Evolutionary conservation across 2,797 vertebrate species (phyloP).

Genomic region (Acipenser transmontanus): DNA sequence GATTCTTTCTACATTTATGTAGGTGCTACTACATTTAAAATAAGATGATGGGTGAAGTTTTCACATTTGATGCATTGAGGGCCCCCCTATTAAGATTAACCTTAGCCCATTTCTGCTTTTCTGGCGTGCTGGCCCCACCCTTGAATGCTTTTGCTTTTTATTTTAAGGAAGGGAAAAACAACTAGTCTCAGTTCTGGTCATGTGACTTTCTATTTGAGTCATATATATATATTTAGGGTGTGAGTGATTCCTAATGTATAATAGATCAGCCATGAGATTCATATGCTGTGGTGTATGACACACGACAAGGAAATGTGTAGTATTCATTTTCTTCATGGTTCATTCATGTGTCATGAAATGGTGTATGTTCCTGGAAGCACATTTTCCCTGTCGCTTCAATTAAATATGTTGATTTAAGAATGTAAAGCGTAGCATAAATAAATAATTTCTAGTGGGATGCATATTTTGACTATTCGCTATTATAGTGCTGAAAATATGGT

Average conservation of each 20-base stretch:
- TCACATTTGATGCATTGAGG: conserved; percentile 45
- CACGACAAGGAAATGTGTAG: no score
- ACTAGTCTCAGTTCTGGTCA: conserved; percentile 65
- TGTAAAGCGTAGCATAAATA: no score
- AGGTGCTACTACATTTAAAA: background rate
- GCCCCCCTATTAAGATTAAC: conserved; percentile 73
- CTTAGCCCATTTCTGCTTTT: conserved; percentile 64
- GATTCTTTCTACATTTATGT: background rate
- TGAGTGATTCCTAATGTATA: conserved; percentile 49
- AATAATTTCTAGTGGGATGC: no score
- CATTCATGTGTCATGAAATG: no score
- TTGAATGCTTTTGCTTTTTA: conserved; percentile 44
- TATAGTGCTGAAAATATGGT: no score
- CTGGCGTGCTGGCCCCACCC: conserved; percentile 72
- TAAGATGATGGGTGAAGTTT: no score
- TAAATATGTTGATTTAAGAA: no score
- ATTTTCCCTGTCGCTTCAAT: no score
- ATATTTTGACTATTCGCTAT: no score
- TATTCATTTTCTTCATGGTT: no score
- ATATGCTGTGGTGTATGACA: background rate
- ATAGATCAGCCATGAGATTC: conserved; percentile 32
- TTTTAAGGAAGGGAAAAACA: conserved; percentile 49
- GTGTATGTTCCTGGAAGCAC: no score
- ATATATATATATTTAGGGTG: conserved; percentile 49
- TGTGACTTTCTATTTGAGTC: conserved; percentile 70